Evolutionary conservation across 2,113 vertebrate genomes (phyloP), one percentile per base, ranked within the genome.

Genomic region (Corythoichthys intestinalis): DNA sequence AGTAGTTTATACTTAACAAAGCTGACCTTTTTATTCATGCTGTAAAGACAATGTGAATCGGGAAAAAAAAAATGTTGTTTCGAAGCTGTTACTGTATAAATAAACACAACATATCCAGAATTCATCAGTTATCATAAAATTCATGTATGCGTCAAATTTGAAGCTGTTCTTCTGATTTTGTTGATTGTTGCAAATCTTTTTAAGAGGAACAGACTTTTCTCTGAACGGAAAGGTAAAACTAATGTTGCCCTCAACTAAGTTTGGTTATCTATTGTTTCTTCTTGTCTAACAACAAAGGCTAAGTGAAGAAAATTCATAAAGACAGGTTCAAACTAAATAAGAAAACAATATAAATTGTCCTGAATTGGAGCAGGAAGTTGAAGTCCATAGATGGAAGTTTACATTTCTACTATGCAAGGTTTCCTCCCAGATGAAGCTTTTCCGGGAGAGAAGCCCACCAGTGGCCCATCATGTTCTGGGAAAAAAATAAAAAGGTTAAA

Each of bases 171-270:
- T 72, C 77, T 63, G 20, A 39, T 78, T 83, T 72, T 67, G 66
- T 50, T 70, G 69, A 6, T 60, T 60, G 35, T 13, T 60, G 81
- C 81, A 88, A 81, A 81, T 86, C 78, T 86, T n/a, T 90, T 88
- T 59, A 85, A 72, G 76, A 76, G 75, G 79, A 79, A 69, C 79
- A 82, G 20, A 28, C 20, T 28, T 28, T 28, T 28, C 20, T 72
- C 57, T 74, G 83, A 85, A 88, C 86, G 85, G 86, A 90, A 86
- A 82, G 78, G 53, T 48, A 75, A 83, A 78, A 71, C 63, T 58
- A 67, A 62, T 47, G 73, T 56, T 62, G 65, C 76, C 79, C 12
- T 74, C 38, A 71, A 71, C 41, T 57, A 74, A 66, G 67, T 66
- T 79, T 54, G 63, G 80, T 75, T 74, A 58, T 61, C 39, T 62